These are phyloP conservation scores for Epinephelus malabaricus DNA, from an alignment of 2,797 vertebrate genomes.

Conservation along the genomic window DNA sequence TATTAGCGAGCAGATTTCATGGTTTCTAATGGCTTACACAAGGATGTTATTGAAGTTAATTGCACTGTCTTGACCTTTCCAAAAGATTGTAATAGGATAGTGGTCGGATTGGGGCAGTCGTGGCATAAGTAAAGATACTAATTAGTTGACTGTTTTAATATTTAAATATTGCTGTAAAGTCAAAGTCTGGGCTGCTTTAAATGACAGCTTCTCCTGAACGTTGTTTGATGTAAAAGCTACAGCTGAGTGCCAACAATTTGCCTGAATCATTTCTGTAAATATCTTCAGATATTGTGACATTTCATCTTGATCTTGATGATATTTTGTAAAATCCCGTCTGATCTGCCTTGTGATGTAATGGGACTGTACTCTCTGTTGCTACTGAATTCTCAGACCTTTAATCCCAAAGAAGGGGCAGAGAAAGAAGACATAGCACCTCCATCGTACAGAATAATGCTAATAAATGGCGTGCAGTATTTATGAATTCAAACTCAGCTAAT, in stretches of 20 bases:
- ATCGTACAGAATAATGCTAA: neutral
- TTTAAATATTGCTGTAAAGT: too few species aligned
- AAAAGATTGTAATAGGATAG: too few species aligned
- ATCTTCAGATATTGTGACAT: neutral
- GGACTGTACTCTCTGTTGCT: neutral
- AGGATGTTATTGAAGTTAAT: too few species aligned
- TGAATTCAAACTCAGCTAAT: neutral
- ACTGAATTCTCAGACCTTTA: neutral
- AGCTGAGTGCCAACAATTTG: neutral
- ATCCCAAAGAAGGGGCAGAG: too few species aligned
- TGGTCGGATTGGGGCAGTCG: too few species aligned
- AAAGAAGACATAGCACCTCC: neutral
- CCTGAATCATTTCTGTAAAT: neutral
- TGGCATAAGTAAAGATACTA: too few species aligned
- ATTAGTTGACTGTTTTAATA: too few species aligned
- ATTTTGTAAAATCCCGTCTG: neutral
- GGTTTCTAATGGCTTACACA: too few species aligned
- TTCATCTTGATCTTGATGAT: slow-evolving; percentile 1
- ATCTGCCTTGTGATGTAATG: neutral
- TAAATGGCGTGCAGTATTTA: slow-evolving; percentile 1
- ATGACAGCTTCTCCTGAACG: too few species aligned
- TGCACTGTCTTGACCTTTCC: too few species aligned
- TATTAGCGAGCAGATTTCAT: too few species aligned
- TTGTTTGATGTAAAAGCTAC: neutral
- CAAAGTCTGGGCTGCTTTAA: too few species aligned